phyloP scores from a whole-genome alignment of 2,797 vertebrate genomes.

The Odontamblyopus lacepedii region DNA sequence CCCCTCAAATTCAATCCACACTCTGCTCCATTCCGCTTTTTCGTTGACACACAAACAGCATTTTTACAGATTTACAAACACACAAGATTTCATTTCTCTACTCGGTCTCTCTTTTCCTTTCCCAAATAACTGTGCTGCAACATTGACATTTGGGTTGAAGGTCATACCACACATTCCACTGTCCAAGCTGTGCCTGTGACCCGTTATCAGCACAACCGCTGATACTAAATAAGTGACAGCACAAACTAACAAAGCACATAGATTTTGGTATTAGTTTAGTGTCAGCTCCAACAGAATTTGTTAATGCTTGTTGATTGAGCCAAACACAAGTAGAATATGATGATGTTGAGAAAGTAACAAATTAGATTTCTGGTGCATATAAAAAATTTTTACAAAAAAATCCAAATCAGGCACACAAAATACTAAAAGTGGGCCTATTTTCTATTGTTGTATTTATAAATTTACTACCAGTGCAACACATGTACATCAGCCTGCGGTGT shows the following conservation, averaged over 20 bases:
- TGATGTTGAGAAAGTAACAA: neutral
- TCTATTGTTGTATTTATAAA: neutral
- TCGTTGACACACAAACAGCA: conserved; percentile 63
- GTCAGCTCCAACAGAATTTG: neutral
- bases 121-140: conserved; percentile 55
- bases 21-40: conserved; percentile 38
- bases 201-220: conserved; percentile 55
- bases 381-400: no score
- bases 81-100: conserved; percentile 68
- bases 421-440: neutral
- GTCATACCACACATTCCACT: conserved; percentile 72
- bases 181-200: conserved; percentile 60
- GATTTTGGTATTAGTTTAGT: conserved; percentile 32
- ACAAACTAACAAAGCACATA: conserved; percentile 30
- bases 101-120: conserved; percentile 46
- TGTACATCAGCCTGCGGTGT: neutral
- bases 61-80: conserved; percentile 71
- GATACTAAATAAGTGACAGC: conserved; percentile 52
- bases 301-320: neutral
- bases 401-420: no score
- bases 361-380: neutral
- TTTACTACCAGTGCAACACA: no score
- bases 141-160: conserved; percentile 78
- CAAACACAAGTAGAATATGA: neutral
- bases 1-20: conserved; percentile 14